Base-by-base conservation (phyloP, 1,140 invertebrate species). In the Bradynema listronoti region DNA sequence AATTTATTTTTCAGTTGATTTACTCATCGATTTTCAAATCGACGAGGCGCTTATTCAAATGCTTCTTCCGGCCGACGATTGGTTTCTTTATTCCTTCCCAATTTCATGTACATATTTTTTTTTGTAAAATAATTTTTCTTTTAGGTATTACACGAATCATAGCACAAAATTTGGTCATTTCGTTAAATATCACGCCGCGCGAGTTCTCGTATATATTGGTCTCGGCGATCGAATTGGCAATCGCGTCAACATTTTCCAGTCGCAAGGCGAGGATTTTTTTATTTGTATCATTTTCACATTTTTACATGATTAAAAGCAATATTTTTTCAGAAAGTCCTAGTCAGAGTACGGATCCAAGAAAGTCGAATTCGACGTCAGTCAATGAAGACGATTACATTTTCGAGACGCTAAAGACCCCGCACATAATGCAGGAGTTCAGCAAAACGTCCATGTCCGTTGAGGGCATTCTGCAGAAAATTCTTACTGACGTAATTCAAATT, bases 111-210 rank as follows among this genome's bases (percentile, higher is more conserved):
- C n/a, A n/a, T n/a, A n/a, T n/a, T n/a, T n/a, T n/a, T n/a, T n/a
- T 33, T 42, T 22, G 27, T 39, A 27, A 14, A 30, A 27, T n/a
- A 57, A 43, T 57, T 46, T 11, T 71, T n/a, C 34, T 63, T 61
- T 7, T 42, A 69, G 67, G 71, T 86, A 86, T 78, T 86, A 87
- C 79, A 87, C 85, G 36, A 86, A 86, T 73, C 85, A 86, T 72
- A 85, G 83, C 62, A 86, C 85, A 33, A 84, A 85, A 66, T 86
- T 85, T 73, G 84, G 85, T 19, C 81, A 83, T 49, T 86, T 83
- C 72, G 85, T 87, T 29, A 87, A 87, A 72, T 84, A 86, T 75
- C 85, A 87, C 69, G 85, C 85, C 0, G 84, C 85, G 2, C 73
- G 85, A 56, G 83, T 85, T 16, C 80, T 87, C 2, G 84, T 87